phyloP scores from a whole-genome alignment of 2,888 invertebrate genomes.

The Cancer borealis region DNA sequence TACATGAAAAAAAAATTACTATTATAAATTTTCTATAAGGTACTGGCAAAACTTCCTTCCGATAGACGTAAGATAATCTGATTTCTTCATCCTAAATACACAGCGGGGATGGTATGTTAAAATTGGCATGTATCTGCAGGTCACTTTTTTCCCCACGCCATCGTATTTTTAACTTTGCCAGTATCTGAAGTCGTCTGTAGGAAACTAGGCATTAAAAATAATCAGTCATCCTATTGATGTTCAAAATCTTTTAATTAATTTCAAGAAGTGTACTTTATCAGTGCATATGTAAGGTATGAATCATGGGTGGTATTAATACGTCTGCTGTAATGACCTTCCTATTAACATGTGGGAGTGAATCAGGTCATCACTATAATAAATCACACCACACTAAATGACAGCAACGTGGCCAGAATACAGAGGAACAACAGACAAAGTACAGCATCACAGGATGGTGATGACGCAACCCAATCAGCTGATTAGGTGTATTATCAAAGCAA shows the following conservation, averaged over 20 bases:
- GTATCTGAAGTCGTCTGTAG: neutral
- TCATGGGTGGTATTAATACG: neutral
- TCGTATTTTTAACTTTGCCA: neutral
- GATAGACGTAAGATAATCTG: no score
- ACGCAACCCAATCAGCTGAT: constrained; percentile 12
- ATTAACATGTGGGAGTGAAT: neutral
- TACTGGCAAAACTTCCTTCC: no score
- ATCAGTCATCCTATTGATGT: neutral
- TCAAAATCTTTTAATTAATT: neutral
- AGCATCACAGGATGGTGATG: neutral
- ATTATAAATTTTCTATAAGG: no score
- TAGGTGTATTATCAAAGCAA: neutral
- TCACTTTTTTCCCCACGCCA: neutral
- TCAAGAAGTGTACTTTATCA: no score
- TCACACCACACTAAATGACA: neutral
- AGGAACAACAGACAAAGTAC: neutral
- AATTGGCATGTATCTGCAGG: no score
- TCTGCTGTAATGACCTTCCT: neutral
- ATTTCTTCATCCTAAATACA: no score
- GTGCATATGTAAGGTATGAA: no score
- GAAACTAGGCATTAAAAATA: neutral
- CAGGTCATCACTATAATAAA: neutral
- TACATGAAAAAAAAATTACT: no score
- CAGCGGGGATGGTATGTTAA: no score
- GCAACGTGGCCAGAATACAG: neutral